Percentiles rank a stretch among this genome's conserved stretches.
Conservation (phyloP, 2,113 vertebrate species). For the Talpa occidentalis region DNA sequence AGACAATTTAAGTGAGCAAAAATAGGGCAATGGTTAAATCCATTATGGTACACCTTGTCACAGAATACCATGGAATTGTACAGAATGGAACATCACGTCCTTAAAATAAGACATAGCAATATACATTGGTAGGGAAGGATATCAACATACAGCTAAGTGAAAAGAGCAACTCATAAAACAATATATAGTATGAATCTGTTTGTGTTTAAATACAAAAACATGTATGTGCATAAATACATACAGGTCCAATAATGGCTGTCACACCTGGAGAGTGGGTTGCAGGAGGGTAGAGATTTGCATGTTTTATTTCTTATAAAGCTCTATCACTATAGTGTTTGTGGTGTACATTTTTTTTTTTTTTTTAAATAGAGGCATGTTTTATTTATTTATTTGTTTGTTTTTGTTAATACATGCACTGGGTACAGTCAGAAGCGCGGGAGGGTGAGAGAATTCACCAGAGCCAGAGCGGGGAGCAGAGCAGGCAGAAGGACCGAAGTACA, state of each 20-base stretch:
- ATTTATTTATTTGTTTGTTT: no score
- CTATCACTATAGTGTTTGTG: background rate
- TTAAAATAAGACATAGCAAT: background rate
- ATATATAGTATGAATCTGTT: background rate
- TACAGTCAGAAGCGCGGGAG: no score
- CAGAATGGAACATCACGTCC: no score
- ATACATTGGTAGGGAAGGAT: background rate
- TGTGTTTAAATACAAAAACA: background rate
- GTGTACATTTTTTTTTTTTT: background rate
- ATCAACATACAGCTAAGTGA: background rate
- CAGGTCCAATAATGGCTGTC: background rate
- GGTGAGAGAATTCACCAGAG: no score
- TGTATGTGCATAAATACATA: background rate
- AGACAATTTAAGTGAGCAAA: background rate
- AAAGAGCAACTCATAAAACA: background rate
- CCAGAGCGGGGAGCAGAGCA: no score
- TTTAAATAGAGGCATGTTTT: no score
- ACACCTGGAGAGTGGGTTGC: background rate
- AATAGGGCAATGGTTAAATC: background rate
- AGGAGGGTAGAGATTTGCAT: background rate
- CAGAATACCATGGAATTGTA: background rate
- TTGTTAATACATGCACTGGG: no score
- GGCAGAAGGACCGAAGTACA: no score
- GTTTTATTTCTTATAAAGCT: constrained; percentile 23
- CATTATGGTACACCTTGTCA: background rate